These are phyloP conservation scores for Phaethornis superciliosus DNA, from an alignment of 2,113 vertebrate genomes.

Conservation along the genomic window DNA sequence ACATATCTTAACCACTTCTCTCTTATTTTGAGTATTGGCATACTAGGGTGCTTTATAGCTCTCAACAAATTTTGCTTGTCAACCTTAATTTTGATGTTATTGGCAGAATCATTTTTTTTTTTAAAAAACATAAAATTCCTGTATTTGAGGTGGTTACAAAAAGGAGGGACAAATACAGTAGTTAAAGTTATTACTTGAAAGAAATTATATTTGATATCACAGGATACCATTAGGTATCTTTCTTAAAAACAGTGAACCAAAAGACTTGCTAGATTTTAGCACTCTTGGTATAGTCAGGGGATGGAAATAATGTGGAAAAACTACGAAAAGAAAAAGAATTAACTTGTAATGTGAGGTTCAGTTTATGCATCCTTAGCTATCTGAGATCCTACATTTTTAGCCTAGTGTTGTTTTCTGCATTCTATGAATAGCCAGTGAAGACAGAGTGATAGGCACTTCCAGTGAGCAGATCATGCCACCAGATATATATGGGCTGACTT, in stretches of 20 bases:
- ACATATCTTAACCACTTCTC: not conserved
- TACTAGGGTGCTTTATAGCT: not conserved
- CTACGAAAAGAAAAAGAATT: not conserved
- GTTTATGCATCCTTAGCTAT: not conserved
- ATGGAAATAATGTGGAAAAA: not conserved
- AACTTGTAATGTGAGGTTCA: not conserved
- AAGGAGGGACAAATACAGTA: not conserved
- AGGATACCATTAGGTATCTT: not conserved
- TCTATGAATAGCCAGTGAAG: not conserved
- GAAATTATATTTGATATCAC: not conserved
- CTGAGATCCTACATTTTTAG: not conserved
- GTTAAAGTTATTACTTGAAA: not conserved
- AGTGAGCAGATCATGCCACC: not conserved
- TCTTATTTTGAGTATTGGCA: not conserved
- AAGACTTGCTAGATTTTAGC: not conserved
- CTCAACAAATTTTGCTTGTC: not conserved
- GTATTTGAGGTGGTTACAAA: not conserved
- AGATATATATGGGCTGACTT: not conserved
- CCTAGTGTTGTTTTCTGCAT: not conserved
- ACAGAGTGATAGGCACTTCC: not conserved
- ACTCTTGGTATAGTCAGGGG: not conserved
- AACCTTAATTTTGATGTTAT: not conserved
- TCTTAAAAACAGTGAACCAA: not conserved
- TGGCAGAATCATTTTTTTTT: not conserved
- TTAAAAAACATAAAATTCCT: not conserved